Base-by-base conservation (phyloP, 2,888 invertebrate species). In the Machimus rusticus region DNA sequence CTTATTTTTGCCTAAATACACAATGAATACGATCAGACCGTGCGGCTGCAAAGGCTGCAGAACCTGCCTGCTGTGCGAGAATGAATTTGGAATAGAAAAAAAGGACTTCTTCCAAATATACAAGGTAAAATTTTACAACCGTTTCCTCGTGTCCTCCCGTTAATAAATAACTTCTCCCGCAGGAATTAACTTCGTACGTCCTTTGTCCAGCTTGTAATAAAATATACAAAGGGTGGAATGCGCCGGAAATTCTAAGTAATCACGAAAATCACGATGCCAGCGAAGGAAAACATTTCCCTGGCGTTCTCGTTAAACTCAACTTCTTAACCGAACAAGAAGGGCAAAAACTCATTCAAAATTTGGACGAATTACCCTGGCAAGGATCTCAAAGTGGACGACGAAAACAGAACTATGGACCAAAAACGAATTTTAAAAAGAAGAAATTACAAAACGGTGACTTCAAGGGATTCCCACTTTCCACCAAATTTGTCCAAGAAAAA, bases 371-470 rank as follows among this genome's bases (percentile, higher is more conserved):
- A 89, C 95, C 96, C 0, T 99, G 99, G 99, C 96, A 96, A 89
- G 93, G 94, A 55, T 99, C 99, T 0, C 99, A 99, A 92, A 99
- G 99, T 92, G 99, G 99, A 0, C 94, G 99, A 86, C 94, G 98
- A 87, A 99, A 99, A 92, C 99, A 99, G 92, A 99, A 99, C 92
- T 99, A 96, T 93, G 99, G 99, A 0, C 99, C 99, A 0, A 99
- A 99, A 93, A 98, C 99, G 12, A 99, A 99, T 93, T 99, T 99
- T 92, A 99, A 99, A 91, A 98, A 97, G 92, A 95, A 95, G 90
- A 98, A 97, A 92, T 92, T 99, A 8, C 95, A 94, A 88, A 90
- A 95, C 23, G 97, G 96, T 0, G 92, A 93, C n/a, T 99, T 99
- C 91, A 93, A 94, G 74, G 99, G 99, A 0, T 97, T 99, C 93